These are phyloP conservation scores for Dynastes grantii DNA, from an alignment of 2,888 invertebrate genomes.

Conservation along the genomic window DNA sequence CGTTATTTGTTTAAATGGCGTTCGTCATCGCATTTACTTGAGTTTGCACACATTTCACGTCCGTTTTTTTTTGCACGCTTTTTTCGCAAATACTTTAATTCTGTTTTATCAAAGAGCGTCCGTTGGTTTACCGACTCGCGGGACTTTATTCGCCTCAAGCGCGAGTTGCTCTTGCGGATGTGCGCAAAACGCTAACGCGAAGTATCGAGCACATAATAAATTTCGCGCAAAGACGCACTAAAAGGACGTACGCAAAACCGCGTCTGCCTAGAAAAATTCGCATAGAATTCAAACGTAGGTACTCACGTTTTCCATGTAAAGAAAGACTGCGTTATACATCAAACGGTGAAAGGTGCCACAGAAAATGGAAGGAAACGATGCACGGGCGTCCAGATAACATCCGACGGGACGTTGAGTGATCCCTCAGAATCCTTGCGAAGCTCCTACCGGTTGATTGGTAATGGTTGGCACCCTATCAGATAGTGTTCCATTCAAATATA, in stretches of 20 bases:
- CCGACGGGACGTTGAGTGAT: constrained; percentile 62
- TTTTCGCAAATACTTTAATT: constrained; percentile 17
- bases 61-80: not conserved
- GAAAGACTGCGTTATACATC: constrained; percentile 64
- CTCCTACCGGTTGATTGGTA: constrained; percentile 50
- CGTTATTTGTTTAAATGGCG: too few relatives aligned
- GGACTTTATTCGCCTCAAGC: constrained; percentile 5
- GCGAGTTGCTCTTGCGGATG: constrained; percentile 32
- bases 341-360: constrained; percentile 66
- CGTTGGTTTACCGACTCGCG: constrained; percentile 35
- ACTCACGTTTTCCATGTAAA: constrained; percentile 62
- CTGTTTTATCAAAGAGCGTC: too few relatives aligned
- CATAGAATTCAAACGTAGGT: constrained; percentile 55
- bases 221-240: constrained; percentile 37
- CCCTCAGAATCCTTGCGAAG: constrained; percentile 54
- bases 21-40: too few relatives aligned
- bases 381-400: constrained; percentile 61
- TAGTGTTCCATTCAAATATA: constrained; percentile 52
- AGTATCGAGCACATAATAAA: constrained; percentile 38
- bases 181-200: constrained; percentile 32
- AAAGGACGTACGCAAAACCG: constrained; percentile 45
- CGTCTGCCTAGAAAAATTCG: constrained; percentile 41
- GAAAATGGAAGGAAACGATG: constrained; percentile 64
- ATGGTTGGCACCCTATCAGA: constrained; percentile 53
- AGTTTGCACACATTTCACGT: too few relatives aligned